Conservation (phyloP, 2,888 invertebrate species). For the Apamea anceps region DNA sequence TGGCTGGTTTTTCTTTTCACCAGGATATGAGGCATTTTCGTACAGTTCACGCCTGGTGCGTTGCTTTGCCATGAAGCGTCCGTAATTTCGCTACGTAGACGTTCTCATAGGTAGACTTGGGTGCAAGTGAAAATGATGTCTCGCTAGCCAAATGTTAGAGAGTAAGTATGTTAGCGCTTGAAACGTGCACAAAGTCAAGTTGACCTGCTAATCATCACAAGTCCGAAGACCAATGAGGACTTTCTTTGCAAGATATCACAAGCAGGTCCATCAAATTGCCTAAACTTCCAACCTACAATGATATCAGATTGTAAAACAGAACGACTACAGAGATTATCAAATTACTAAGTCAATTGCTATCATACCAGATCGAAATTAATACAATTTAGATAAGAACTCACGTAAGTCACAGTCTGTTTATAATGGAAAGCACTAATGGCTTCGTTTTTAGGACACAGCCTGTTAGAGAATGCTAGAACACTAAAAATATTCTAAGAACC, state of each 20-base stretch:
- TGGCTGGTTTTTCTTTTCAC: not conserved
- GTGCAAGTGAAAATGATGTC: not conserved
- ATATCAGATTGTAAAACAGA: conserved; percentile 5
- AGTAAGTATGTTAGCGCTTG: not conserved
- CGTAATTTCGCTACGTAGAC: not conserved
- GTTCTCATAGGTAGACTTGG: not conserved
- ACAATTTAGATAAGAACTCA: conserved; percentile 52
- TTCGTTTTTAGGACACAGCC: conserved; percentile 42
- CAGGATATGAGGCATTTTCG: not conserved
- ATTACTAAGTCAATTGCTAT: conserved; percentile 18
- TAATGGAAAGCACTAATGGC: conserved; percentile 52
- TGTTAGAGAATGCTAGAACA: conserved; percentile 8
- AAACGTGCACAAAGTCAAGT: not conserved
- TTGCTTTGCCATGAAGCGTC: not conserved
- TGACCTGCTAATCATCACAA: not conserved
- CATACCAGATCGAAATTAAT: conserved; percentile 49
- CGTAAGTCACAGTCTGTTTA: conserved; percentile 62
- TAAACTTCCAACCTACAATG: not conserved
- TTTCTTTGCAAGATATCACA: not conserved
- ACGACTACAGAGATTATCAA: conserved; percentile 29
- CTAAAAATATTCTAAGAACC: conserved; percentile 2
- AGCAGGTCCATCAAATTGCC: not conserved
- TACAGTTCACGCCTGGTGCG: not conserved
- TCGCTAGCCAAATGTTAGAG: not conserved
- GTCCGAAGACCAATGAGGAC: not conserved